Evolutionary conservation across 2,113 vertebrate species (phyloP).

Genomic region (Marmota monax): DNA sequence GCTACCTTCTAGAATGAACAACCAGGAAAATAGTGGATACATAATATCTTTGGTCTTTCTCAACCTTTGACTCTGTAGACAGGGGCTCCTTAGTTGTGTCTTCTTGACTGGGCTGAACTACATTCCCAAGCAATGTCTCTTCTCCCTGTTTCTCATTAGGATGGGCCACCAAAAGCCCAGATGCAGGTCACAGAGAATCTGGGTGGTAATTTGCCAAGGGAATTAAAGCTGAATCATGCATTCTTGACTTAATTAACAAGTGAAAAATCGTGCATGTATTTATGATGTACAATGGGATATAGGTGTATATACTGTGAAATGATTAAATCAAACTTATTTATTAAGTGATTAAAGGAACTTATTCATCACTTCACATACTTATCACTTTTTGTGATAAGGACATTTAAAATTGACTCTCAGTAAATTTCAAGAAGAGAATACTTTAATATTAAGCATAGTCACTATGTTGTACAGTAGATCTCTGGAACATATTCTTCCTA

Average conservation of each 20-base stretch:
- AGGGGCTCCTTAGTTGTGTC: neutral
- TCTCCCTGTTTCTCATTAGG: neutral
- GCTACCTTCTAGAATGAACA: neutral
- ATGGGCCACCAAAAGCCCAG: too few relatives aligned
- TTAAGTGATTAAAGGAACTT: neutral
- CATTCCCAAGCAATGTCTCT: neutral
- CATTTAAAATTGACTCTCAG: neutral
- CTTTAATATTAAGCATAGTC: neutral
- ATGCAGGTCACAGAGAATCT: neutral
- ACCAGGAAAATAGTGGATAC: neutral
- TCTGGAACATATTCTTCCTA: neutral
- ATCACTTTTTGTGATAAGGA: neutral
- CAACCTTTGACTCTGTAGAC: neutral
- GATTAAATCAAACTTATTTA: neutral
- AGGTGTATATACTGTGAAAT: neutral
- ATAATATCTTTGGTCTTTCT: neutral
- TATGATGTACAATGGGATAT: neutral
- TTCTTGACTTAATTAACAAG: neutral
- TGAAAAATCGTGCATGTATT: constrained; percentile 14
- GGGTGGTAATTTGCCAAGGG: neutral
- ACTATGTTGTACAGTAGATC: neutral
- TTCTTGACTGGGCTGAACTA: neutral
- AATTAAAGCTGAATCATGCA: neutral
- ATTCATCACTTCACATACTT: constrained; percentile 18
- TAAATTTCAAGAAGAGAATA: neutral